These are phyloP conservation scores for Microtus oregoni DNA, from an alignment of 2,113 vertebrate genomes.

Conservation along the genomic window DNA sequence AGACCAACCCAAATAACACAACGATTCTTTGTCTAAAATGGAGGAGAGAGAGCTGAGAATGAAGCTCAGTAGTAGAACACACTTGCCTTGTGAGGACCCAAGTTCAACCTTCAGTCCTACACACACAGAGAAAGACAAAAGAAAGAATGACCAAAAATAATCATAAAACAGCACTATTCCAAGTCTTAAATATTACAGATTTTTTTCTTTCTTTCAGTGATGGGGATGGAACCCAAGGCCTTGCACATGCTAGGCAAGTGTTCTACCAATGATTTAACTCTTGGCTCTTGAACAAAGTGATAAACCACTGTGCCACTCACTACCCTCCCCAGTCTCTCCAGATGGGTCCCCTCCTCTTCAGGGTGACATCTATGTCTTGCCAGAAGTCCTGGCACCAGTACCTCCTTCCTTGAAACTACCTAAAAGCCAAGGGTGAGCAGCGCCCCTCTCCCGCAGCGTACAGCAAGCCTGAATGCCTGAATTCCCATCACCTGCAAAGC, in stretches of 20 bases:
- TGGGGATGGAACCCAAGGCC: neutral
- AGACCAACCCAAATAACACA: neutral
- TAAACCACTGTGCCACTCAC: neutral
- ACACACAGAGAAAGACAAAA: neutral
- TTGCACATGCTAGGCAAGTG: neutral
- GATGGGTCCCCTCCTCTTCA: conserved; percentile 1
- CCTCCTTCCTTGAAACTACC: neutral
- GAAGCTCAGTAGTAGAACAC: neutral
- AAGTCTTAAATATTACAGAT: conserved; percentile 1
- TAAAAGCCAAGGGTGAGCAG: neutral
- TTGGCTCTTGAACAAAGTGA: neutral
- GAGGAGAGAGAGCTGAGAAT: neutral
- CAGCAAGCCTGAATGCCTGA: too few relatives aligned
- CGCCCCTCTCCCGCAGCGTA: neutral
- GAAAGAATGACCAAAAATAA: neutral
- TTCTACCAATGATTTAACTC: neutral
- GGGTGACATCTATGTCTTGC: neutral
- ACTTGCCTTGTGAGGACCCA: too few relatives aligned
- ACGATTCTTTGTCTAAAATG: neutral
- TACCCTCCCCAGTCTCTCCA: neutral
- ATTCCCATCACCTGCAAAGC: neutral
- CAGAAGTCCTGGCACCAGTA: neutral
- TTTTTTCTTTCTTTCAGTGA: neutral
- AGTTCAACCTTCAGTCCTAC: neutral
- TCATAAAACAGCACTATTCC: neutral